Evolutionary conservation across 2,797 vertebrate species (phyloP).

Genomic region (Schizothorax lantsangensis): DNA sequence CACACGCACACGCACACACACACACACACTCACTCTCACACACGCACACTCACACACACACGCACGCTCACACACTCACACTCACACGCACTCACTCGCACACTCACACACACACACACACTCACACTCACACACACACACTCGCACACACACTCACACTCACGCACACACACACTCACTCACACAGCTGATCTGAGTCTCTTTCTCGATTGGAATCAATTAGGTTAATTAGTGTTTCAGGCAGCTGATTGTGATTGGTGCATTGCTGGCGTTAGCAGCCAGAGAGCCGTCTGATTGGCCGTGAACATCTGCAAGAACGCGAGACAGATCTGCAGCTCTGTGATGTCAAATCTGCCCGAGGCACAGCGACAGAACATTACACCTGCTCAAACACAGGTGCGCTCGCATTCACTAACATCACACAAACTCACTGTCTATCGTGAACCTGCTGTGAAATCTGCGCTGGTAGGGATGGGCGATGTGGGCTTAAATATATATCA

Average conservation of each 20-base stretch:
- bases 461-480: too few relatives aligned
- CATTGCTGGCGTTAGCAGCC: slow-evolving; percentile 15
- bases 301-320: slow-evolving; percentile 72
- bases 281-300: slow-evolving; percentile 49
- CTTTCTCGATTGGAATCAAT: not conserved
- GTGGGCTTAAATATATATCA: too few relatives aligned
- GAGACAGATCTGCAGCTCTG: slow-evolving; percentile 75
- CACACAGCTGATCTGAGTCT: not conserved
- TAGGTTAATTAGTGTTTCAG: not conserved
- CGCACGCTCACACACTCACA: too few relatives aligned
- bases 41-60: too few relatives aligned
- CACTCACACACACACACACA: too few relatives aligned
- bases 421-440: too few relatives aligned
- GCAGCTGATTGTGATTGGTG: slow-evolving; percentile 49
- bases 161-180: not conserved
- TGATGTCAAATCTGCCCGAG: slow-evolving; percentile 69
- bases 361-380: slow-evolving; percentile 48
- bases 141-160: not conserved
- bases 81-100: too few relatives aligned
- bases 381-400: not conserved
- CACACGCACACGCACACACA: too few relatives aligned
- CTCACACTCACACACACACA: too few relatives aligned
- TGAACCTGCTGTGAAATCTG: too few relatives aligned
- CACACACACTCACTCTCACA: too few relatives aligned
- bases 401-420: not conserved